phyloP scores from a whole-genome alignment of 2,888 invertebrate species.

The Lottia gigantea region DNA sequence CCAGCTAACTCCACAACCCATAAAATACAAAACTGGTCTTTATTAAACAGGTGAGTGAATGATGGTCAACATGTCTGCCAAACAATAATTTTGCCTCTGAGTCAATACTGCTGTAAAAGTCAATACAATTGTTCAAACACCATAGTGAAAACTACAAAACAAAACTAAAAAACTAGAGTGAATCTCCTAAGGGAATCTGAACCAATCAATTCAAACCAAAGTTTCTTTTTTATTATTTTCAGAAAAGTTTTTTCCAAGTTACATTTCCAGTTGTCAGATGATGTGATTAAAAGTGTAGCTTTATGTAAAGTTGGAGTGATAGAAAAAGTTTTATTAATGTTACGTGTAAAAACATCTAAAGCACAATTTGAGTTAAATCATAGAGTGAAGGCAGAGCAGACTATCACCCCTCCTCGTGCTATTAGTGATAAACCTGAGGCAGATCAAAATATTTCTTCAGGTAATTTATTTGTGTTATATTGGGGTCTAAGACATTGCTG shows the following conservation, averaged over 20 bases:
- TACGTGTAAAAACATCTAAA: slow-evolving; percentile 45
- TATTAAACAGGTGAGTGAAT: slow-evolving; percentile 60
- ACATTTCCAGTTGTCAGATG: slow-evolving; percentile 55
- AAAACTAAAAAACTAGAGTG: too few relatives aligned
- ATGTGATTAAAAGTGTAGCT: slow-evolving; percentile 47
- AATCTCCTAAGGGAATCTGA: background rate
- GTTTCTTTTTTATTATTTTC: slow-evolving; percentile 20
- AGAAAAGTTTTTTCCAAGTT: slow-evolving; percentile 55
- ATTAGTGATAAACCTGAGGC: slow-evolving; percentile 51
- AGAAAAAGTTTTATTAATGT: slow-evolving; percentile 51
- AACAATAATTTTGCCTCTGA: too few relatives aligned
- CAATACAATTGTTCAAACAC: too few relatives aligned
- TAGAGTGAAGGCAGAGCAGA: slow-evolving; percentile 14
- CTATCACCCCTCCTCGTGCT: background rate
- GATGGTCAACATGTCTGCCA: too few relatives aligned
- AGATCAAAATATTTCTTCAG: slow-evolving; percentile 43
- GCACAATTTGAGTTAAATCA: slow-evolving; percentile 37
- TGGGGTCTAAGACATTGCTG: too few relatives aligned
- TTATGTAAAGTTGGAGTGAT: slow-evolving; percentile 45
- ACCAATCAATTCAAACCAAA: background rate
- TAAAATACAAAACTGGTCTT: slow-evolving; percentile 68
- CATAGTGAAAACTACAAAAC: too few relatives aligned
- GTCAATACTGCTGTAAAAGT: too few relatives aligned
- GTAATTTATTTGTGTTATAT: too few relatives aligned
- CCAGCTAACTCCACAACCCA: slow-evolving; percentile 59